Percentiles rank a stretch among this genome's conserved stretches.
Evolutionary conservation across 2,797 vertebrate species (phyloP).

Genomic region (Amphiprion clarkii): DNA sequence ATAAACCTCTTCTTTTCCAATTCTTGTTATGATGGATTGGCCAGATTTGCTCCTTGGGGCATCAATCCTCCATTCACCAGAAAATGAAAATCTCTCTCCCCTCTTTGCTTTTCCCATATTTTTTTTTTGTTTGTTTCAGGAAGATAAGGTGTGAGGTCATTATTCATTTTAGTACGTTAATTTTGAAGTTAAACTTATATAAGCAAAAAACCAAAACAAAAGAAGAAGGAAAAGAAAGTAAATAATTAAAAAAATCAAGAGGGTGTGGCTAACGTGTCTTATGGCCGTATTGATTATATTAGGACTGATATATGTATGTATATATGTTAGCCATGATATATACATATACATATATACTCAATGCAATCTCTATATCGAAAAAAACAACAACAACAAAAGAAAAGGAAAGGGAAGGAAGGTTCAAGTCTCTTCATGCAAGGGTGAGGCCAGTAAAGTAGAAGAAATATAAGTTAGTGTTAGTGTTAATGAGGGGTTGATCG

Average conservation of each 20-base stretch:
- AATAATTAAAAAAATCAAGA: constrained; percentile 15
- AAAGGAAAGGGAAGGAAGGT: constrained; percentile 16
- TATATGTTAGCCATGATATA: constrained; percentile 81
- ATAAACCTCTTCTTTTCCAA: constrained; percentile 6
- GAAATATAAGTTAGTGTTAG: constrained; percentile 79
- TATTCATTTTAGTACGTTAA: constrained; percentile 80
- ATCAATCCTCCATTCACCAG: constrained; percentile 65
- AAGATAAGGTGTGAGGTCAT: constrained; percentile 77
- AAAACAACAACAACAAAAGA: constrained; percentile 29
- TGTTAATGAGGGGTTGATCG: constrained; percentile 78
- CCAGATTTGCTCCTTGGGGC: constrained; percentile 36
- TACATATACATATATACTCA: constrained; percentile 84
- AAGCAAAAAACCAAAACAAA: constrained; percentile 37
- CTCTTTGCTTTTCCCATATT: constrained; percentile 59
- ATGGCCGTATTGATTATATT: constrained; percentile 79
- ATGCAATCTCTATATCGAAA: constrained; percentile 72
- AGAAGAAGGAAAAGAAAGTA: constrained; percentile 23
- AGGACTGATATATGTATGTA: constrained; percentile 83
- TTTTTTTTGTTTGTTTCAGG: constrained; percentile 36
- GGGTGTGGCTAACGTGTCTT: constrained; percentile 71
- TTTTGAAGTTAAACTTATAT: constrained; percentile 63
- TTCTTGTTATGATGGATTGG: constrained; percentile 41
- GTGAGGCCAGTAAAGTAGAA: constrained; percentile 73
- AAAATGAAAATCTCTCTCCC: constrained; percentile 65
- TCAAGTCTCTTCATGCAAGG: constrained; percentile 76